Evolutionary conservation across 2,888 invertebrate species (phyloP), one percentile per base, ranked within the genome.

Genomic region (Pyralis farinalis): DNA sequence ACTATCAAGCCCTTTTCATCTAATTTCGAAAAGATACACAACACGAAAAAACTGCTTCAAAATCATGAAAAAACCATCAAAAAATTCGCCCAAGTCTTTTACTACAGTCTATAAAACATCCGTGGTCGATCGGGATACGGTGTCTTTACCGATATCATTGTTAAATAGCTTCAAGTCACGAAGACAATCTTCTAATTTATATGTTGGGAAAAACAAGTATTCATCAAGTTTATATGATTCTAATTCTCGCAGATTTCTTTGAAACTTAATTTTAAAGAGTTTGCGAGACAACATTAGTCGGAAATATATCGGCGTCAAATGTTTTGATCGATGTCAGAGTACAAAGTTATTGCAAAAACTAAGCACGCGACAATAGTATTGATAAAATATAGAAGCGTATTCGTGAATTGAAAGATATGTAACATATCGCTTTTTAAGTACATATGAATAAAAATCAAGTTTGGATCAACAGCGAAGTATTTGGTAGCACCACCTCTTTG

Each of bases 51-150:
- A 76, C 64, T 60, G 55, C 71, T 71, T 78, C 79, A 76, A 80
- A 79, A 76, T 71, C 58, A 75, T 71, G 71, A 77, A 83, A 83
- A 84, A 83, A 74, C 63, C 61, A 59, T 79, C 83, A 78, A 83
- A 85, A 85, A 86, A 80, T 78, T 73, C 83, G 75, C 82, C 77
- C 82, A 81, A 85, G 85, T 82, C 84, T 84, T 84, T 78, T 63
- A 65, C 82, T 83, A 83, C 83, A 85, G 86, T 86, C 86, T 83
- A 77, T 78, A 60, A 55, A 67, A 67, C 71, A 70, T 79, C 73
- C 75, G 83, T 78, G 85, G 82, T 80, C 81, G 72, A 71, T 81
- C 73, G 79, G 83, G 85, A 82, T 79, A 83, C 78, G 77, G 63
- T 65, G 67, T 64, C 76, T 66, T 36, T 37, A 31, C 37, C 37